Conservation (phyloP, 2,113 vertebrate genomes). For the Megaleporinus macrocephalus region DNA sequence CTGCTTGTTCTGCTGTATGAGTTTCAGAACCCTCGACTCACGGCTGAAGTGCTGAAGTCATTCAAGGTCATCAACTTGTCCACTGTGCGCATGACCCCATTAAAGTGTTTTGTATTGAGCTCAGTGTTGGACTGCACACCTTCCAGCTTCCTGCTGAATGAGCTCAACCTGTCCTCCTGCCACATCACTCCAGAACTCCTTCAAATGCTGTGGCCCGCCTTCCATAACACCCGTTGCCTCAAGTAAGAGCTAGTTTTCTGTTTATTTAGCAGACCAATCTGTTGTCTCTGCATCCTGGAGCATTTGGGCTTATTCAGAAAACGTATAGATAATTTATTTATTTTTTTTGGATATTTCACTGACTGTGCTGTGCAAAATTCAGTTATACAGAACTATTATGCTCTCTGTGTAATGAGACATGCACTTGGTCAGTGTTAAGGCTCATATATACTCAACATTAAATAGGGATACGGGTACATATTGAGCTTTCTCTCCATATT, state of each 20-base stretch:
- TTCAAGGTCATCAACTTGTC: slow-evolving; percentile 81
- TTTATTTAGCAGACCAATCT: not conserved
- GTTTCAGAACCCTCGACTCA: slow-evolving; percentile 93
- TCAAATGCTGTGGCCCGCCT: slow-evolving; percentile 81
- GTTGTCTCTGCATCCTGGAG: not conserved
- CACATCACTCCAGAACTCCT: slow-evolving; percentile 82
- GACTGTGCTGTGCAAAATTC: too few species aligned
- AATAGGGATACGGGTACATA: too few species aligned
- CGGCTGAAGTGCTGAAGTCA: slow-evolving; percentile 84
- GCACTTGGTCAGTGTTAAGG: too few species aligned
- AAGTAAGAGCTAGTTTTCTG: slow-evolving; percentile 79
- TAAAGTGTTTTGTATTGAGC: slow-evolving; percentile 89
- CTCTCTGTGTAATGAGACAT: too few species aligned
- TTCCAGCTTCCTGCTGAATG: slow-evolving; percentile 78
- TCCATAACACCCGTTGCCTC: slow-evolving; percentile 82
- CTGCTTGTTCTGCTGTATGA: slow-evolving; percentile 93
- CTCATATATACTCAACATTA: too few species aligned
- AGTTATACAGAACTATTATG: too few species aligned
- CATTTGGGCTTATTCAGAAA: not conserved
- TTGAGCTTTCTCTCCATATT: too few species aligned
- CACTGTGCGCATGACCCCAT: slow-evolving; percentile 87
- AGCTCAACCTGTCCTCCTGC: slow-evolving; percentile 90
- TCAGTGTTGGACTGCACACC: slow-evolving; percentile 82
- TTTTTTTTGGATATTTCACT: too few species aligned
- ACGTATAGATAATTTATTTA: too few species aligned